A percentile compares a stretch with the other conserved stretches of the same genome.
These are phyloP conservation scores for Scaeva pyrastri DNA, from an alignment of 2,888 invertebrate genomes.

Conservation along the genomic window DNA sequence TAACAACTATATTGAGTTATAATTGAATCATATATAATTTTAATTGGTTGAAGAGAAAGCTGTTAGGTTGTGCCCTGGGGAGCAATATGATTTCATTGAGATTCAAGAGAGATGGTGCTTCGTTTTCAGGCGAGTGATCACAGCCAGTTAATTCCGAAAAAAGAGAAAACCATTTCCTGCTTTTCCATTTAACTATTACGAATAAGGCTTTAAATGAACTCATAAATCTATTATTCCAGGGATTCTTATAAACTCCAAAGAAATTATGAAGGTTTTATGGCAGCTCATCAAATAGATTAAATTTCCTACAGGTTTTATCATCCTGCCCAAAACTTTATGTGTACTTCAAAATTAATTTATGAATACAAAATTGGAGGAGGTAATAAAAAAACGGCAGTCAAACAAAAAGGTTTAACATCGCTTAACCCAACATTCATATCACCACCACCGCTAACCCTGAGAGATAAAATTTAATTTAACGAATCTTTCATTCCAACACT, in stretches of 20 bases:
- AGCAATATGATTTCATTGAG: too few species aligned
- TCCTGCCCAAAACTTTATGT: background rate
- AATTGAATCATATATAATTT: too few species aligned
- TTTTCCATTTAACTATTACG: background rate
- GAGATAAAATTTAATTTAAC: slow-evolving; percentile 42
- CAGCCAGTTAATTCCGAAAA: too few species aligned
- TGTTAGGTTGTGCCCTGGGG: too few species aligned
- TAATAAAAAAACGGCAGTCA: slow-evolving; percentile 27
- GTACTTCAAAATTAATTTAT: slow-evolving; percentile 16
- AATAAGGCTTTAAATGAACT: background rate
- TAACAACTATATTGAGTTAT: too few species aligned
- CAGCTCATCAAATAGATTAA: background rate
- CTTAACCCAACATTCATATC: slow-evolving; percentile 31
- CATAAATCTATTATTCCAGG: background rate
- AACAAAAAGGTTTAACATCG: slow-evolving; percentile 50
- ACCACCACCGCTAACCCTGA: background rate
- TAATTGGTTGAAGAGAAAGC: too few species aligned
- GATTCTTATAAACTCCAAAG: slow-evolving; percentile 4
- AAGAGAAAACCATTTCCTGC: too few species aligned
- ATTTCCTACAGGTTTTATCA: background rate
- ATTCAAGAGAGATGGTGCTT: too few species aligned
- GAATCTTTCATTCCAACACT: slow-evolving; percentile 18
- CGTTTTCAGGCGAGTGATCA: too few species aligned
- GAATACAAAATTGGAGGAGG: background rate
- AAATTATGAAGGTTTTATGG: background rate